A percentile compares a stretch with the other conserved stretches of the same genome.
phyloP scores from a whole-genome alignment of 2,797 vertebrate genomes.

The Helostoma temminkii region DNA sequence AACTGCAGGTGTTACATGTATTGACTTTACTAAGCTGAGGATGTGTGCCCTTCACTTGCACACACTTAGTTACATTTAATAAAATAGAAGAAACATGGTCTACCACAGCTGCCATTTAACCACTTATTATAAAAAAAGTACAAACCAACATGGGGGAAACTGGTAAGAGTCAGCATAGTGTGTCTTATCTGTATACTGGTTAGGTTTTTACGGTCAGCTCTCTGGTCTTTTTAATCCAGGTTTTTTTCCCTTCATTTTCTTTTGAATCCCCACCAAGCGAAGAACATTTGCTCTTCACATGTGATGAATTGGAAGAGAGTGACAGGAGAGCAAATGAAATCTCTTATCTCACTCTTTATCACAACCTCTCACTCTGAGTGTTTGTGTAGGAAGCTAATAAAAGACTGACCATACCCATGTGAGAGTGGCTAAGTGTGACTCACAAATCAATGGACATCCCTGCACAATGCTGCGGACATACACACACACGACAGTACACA shows the following conservation, averaged over 20 bases:
- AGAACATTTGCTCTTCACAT: slow-evolving; percentile 16
- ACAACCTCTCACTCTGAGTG: background rate
- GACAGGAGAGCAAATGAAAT: slow-evolving; percentile 43
- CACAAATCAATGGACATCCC: slow-evolving; percentile 39
- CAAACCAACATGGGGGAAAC: background rate
- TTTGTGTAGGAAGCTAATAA: slow-evolving; percentile 23
- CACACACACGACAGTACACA: slow-evolving; percentile 9
- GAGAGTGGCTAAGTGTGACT: slow-evolving; percentile 27
- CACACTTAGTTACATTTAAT: background rate
- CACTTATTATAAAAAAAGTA: too few species aligned
- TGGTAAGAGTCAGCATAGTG: background rate
- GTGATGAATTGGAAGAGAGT: slow-evolving; percentile 22
- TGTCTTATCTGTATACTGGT: background rate
- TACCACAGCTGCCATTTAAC: too few species aligned
- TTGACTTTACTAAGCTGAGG: background rate
- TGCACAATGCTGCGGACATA: slow-evolving; percentile 24
- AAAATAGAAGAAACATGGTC: slow-evolving; percentile 1
- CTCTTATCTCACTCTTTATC: slow-evolving; percentile 1
- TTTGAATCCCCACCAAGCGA: background rate
- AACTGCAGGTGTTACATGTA: background rate
- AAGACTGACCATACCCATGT: slow-evolving; percentile 1
- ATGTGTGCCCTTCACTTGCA: background rate
- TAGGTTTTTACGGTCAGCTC: background rate
- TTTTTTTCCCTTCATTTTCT: slow-evolving; percentile 17
- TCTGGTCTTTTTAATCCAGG: slow-evolving; percentile 5